Conservation (phyloP, 2,888 invertebrate species). For the Amblyjoppa fuscipennis region DNA sequence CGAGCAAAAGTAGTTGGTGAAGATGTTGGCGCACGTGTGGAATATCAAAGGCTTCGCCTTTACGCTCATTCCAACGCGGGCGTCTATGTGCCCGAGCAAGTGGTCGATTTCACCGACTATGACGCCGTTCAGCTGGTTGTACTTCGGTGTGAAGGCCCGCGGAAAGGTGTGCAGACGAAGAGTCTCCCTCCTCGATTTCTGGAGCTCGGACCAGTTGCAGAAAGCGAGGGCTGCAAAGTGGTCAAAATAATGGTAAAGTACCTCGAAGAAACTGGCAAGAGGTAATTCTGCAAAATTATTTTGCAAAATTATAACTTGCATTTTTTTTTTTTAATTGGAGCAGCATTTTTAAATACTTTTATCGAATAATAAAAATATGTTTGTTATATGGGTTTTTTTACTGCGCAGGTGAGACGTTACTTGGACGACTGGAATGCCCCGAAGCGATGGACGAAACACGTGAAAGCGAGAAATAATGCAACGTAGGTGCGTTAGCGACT, state of each 20-base stretch:
- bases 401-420: not conserved
- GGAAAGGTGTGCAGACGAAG: constrained; percentile 88
- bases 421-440: constrained; percentile 10
- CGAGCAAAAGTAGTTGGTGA: constrained; percentile 88
- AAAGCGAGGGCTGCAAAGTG: constrained; percentile 88
- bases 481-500: constrained; percentile 42
- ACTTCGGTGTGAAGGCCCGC: constrained; percentile 86
- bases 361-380: not conserved
- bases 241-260: constrained; percentile 20
- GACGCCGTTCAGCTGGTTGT: constrained; percentile 86
- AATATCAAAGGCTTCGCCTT: constrained; percentile 86
- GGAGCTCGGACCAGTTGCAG: constrained; percentile 89
- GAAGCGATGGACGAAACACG: constrained; percentile 29
- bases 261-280: too few species aligned
- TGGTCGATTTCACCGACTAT: constrained; percentile 84
- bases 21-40: constrained; percentile 87
- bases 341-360: not conserved
- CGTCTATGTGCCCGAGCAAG: constrained; percentile 79
- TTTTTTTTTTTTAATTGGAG: not conserved
- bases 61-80: constrained; percentile 75
- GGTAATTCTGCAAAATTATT: not conserved
- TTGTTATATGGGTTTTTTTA: not conserved
- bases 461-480: constrained; percentile 29
- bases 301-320: not conserved
- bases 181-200: constrained; percentile 88